Evolutionary conservation across 2,797 vertebrate genomes (phyloP).

Genomic region (Danionella dracula): DNA sequence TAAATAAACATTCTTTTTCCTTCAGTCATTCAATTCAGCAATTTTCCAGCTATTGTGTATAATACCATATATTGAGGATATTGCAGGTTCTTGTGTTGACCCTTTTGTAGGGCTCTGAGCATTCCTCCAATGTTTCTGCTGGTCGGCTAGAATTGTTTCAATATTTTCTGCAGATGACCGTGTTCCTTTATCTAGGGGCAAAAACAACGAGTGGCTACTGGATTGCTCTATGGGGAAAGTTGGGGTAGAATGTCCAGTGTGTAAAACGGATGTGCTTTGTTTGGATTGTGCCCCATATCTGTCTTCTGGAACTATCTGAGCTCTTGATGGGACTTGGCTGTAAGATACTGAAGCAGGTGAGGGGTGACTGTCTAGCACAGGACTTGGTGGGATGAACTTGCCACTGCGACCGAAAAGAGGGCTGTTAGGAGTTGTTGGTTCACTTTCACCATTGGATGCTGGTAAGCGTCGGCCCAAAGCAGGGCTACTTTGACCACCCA

Average conservation of each 20-base stretch:
- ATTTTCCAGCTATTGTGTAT: conserved; percentile 14
- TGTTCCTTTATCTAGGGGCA: conserved; percentile 80
- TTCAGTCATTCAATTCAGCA: not conserved
- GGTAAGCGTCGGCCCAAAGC: conserved; percentile 49
- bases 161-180: conserved; percentile 78
- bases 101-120: conserved; percentile 60
- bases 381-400: conserved; percentile 65
- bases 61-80: conserved; percentile 90
- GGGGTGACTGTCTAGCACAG: conserved; percentile 72
- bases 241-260: conserved; percentile 72
- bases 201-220: conserved; percentile 58
- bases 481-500: conserved; percentile 69
- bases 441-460: conserved; percentile 29
- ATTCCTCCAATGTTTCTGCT: conserved; percentile 77
- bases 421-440: conserved; percentile 48
- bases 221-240: conserved; percentile 81
- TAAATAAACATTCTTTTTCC: no score
- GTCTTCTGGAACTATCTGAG: conserved; percentile 76
- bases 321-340: conserved; percentile 58
- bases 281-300: conserved; percentile 70
- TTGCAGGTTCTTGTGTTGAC: conserved; percentile 78
- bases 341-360: conserved; percentile 52
- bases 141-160: conserved; percentile 70
- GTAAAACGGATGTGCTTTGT: conserved; percentile 72
- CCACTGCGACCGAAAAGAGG: conserved; percentile 61